Evolutionary conservation across 2,888 invertebrate genomes (phyloP).

Genomic region (Adelognathus sp.): DNA sequence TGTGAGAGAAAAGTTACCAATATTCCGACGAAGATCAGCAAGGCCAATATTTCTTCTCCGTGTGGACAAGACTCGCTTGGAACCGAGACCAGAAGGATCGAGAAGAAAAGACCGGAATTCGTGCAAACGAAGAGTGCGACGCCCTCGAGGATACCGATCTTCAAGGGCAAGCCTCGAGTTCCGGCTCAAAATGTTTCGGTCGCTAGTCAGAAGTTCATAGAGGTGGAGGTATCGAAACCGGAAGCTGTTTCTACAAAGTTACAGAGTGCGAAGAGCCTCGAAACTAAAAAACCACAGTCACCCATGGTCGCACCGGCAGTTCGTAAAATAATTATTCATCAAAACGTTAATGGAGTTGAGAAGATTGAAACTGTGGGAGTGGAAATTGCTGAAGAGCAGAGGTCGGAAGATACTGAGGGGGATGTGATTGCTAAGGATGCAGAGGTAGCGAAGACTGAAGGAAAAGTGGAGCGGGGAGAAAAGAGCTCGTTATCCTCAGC

Average conservation of each 20-base stretch:
- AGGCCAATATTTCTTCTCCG: conserved; percentile 3
- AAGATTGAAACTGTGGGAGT: conserved; percentile 46
- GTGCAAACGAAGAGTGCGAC: conserved; percentile 30
- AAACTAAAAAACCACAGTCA: neutral
- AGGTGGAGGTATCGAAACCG: conserved; percentile 51
- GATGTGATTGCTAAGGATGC: conserved; percentile 62
- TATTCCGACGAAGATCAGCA: conserved; percentile 45
- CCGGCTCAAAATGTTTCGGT: conserved; percentile 62
- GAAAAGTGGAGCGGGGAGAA: conserved; percentile 55
- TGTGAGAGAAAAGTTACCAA: conserved; percentile 44
- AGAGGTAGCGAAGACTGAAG: conserved; percentile 45
- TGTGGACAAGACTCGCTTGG: conserved; percentile 17
- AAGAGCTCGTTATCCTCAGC: neutral
- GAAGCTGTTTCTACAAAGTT: neutral
- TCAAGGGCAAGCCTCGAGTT: conserved; percentile 60
- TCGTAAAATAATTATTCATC: conserved; percentile 45
- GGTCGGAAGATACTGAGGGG: conserved; percentile 33
- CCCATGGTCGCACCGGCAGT: conserved; percentile 15
- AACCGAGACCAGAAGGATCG: neutral
- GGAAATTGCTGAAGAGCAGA: conserved; percentile 13
- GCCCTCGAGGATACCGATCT: conserved; percentile 72
- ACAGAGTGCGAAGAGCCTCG: neutral
- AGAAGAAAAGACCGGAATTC: conserved; percentile 9
- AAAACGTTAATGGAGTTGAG: conserved; percentile 54
- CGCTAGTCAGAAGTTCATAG: conserved; percentile 45